phyloP scores from a whole-genome alignment of 2,797 vertebrate genomes.

The Sternotherus odoratus region DNA sequence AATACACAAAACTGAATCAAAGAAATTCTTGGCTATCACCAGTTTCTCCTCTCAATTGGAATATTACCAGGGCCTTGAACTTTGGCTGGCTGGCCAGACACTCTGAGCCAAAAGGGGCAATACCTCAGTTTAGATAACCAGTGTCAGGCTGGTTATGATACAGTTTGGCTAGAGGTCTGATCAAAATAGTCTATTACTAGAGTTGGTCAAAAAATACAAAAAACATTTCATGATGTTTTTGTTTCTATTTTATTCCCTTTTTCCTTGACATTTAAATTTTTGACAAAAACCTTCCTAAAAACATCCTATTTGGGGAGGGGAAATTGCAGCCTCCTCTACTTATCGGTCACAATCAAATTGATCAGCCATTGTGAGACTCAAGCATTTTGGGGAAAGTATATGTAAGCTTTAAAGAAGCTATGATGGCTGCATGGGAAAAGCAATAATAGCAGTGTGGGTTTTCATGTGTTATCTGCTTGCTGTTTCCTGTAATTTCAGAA shows the following conservation, averaged over 20 bases:
- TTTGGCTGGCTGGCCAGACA: neutral
- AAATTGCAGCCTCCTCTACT: neutral
- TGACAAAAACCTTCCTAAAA: neutral
- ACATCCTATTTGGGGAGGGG: neutral
- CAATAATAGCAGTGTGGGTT: neutral
- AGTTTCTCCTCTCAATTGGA: neutral
- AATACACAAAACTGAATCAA: neutral
- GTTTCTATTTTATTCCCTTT: neutral
- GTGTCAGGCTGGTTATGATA: neutral
- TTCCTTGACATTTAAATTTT: neutral
- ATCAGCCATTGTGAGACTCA: neutral
- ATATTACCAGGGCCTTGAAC: neutral
- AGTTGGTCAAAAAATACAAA: neutral
- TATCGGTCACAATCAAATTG: neutral
- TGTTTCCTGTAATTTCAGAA: fast-evolving
- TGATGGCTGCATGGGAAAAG: fast-evolving
- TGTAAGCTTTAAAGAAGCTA: neutral
- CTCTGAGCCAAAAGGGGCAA: neutral
- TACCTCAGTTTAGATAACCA: neutral
- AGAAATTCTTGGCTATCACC: neutral
- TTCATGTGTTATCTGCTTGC: fast-evolving
- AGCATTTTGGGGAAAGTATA: neutral
- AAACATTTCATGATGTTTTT: neutral
- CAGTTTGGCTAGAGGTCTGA: neutral
- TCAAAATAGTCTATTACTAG: neutral